Base-by-base conservation (phyloP, 1,140 invertebrate species). In the Maconellicoccus hirsutus region DNA sequence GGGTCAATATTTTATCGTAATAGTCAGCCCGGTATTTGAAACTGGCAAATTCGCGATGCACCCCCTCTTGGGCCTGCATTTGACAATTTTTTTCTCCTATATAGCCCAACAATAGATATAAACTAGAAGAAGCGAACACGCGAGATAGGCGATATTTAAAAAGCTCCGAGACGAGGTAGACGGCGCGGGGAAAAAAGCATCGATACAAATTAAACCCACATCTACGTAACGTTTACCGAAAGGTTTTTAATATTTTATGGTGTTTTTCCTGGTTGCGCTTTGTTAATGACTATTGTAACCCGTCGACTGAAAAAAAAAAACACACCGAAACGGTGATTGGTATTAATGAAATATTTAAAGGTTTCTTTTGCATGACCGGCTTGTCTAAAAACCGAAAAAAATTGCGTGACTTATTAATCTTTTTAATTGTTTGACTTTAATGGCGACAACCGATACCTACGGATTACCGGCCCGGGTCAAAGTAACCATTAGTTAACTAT, bases 1-100 rank as follows among this genome's bases (percentile, higher is more conserved):
- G 42, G 42, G 42, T 52, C 42, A 52, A 52, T 52, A 52, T 52
- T 52, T 52, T 52, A 52, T 52, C 10, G n/a, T 52, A 52, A 52
- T 52, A 52, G 42, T 14, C 42, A 16, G 42, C 42, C 29, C 42
- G 42, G 42, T 52, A 52, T 52, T 52, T 52, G 42, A 52, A 52
- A 52, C 2, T 3, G 42, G 42, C 29, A 12, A 52, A 52, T 52
- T 33, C 29, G 29, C 29, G n/a, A n/a, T n/a, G n/a, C n/a, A n/a
- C 29, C 12, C 29, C 29, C n/a, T 38, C 14, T 38, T 38, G 12
- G n/a, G 42, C 42, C 42, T 52, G 42, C n/a, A 52, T 52, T 52
- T 52, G 42, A 52, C 42, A 52, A 52, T 8, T 52, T 52, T 52
- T 52, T 52, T 52, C 29, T 16, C n/a, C 6, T 16, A 52, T 16